Percentiles rank a stretch among this genome's conserved stretches.
Conservation (phyloP, 1,140 invertebrate genomes). For the Lycorma delicatula region DNA sequence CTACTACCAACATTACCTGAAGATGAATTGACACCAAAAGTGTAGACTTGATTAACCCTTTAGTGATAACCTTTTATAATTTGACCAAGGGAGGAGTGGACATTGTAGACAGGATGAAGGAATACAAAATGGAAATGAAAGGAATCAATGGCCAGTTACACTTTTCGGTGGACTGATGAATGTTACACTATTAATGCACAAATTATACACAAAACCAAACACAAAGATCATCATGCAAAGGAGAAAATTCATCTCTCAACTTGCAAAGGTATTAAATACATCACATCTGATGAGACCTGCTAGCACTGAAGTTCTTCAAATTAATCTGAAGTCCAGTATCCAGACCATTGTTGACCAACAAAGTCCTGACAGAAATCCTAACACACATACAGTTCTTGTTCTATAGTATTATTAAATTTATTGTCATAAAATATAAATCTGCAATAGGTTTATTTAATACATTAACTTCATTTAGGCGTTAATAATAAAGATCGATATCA, state of each 20-base stretch:
- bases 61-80: conserved; percentile 28
- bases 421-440: too few relatives aligned
- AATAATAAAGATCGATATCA: too few relatives aligned
- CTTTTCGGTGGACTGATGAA: conserved; percentile 5
- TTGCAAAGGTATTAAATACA: not conserved
- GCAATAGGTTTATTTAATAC: too few relatives aligned
- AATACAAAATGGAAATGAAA: conserved; percentile 18
- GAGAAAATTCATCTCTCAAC: not conserved
- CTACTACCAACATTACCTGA: conserved; percentile 26
- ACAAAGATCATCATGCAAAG: not conserved
- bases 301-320: too few relatives aligned
- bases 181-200: not conserved
- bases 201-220: not conserved
- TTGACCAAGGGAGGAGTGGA: conserved; percentile 24
- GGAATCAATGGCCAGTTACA: conserved; percentile 29
- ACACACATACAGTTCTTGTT: too few relatives aligned
- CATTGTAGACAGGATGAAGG: conserved; percentile 26
- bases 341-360: too few relatives aligned
- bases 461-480: too few relatives aligned
- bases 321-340: too few relatives aligned
- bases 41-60: conserved; percentile 13
- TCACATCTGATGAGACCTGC: not conserved
- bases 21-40: conserved; percentile 22
- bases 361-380: too few relatives aligned
- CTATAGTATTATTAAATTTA: too few relatives aligned